Conservation (phyloP, 2,888 invertebrate species). For the Acronicta psi region DNA sequence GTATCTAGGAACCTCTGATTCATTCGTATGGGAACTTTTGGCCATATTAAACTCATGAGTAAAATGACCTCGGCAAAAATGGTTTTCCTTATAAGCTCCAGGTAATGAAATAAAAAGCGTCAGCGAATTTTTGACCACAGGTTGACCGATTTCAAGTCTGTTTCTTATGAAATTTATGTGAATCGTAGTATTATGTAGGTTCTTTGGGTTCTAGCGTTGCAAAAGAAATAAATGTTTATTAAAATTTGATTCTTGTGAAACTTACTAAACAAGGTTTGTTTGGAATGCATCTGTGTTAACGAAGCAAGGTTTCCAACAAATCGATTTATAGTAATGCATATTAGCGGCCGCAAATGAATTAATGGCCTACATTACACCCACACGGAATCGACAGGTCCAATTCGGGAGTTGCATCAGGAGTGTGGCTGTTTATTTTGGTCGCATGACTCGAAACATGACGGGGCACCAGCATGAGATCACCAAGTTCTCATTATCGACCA, state of each 20-base stretch:
- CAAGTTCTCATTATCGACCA: conserved; percentile 68
- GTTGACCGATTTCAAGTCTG: conserved; percentile 24
- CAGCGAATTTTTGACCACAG: conserved; percentile 41
- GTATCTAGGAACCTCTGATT: conserved; percentile 56
- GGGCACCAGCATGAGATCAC: conserved; percentile 82
- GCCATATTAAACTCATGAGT: conserved; percentile 15
- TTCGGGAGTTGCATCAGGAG: conserved; percentile 73
- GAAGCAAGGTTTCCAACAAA: conserved; percentile 18
- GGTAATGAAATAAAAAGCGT: conserved; percentile 18
- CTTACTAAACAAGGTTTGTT: conserved; percentile 1
- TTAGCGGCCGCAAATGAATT: conserved; percentile 54
- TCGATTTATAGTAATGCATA: conserved; percentile 43
- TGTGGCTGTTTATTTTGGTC: conserved; percentile 78
- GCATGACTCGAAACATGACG: conserved; percentile 79
- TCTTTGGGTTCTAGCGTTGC: neutral
- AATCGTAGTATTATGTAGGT: conserved; percentile 4
- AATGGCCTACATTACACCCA: conserved; percentile 67
- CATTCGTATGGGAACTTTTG: conserved; percentile 41
- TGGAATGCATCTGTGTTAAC: neutral
- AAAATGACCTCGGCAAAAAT: conserved; percentile 37
- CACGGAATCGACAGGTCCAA: conserved; percentile 66
- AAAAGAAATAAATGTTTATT: neutral
- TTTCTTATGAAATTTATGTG: conserved; percentile 35
- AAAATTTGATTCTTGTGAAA: neutral
- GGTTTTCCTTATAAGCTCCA: conserved; percentile 40